These are phyloP conservation scores for Mus pahari DNA, from an alignment of 2,113 vertebrate genomes.

Conservation along the genomic window DNA sequence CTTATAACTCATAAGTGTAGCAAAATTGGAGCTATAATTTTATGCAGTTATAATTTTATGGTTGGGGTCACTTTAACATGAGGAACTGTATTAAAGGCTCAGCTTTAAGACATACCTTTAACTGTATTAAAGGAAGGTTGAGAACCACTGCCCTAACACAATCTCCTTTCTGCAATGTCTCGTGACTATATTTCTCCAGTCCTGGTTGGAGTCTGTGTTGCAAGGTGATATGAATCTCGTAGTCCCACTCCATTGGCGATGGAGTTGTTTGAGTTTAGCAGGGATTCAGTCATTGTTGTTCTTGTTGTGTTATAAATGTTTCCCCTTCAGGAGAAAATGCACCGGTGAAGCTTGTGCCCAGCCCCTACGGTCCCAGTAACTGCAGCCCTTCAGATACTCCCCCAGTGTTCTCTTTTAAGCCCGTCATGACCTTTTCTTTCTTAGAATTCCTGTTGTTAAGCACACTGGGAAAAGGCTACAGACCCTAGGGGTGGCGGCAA, in stretches of 20 bases:
- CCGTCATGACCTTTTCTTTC: background rate
- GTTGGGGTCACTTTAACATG: background rate
- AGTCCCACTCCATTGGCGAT: background rate
- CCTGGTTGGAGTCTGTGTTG: background rate
- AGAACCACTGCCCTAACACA: background rate
- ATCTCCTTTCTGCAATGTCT: conserved; percentile 19
- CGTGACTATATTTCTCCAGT: conserved; percentile 7
- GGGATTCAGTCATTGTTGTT: background rate
- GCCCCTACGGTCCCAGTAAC: background rate
- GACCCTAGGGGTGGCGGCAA: background rate
- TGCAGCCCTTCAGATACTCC: background rate
- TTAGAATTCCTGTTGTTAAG: background rate
- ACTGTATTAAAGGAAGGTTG: too few relatives aligned
- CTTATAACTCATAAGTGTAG: background rate
- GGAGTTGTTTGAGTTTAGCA: conserved; percentile 23
- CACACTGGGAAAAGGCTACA: background rate
- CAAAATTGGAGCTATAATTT: background rate
- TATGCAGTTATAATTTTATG: background rate
- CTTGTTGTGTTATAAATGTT: background rate
- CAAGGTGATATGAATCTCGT: background rate
- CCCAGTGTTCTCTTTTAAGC: background rate
- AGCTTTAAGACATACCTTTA: too few relatives aligned
- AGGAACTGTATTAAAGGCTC: background rate
- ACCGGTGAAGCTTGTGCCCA: background rate
- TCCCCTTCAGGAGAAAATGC: background rate